Evolutionary conservation across 2,888 invertebrate genomes (phyloP), one percentile per base, ranked within the genome.

Genomic region (Melinopterus prodromus): DNA sequence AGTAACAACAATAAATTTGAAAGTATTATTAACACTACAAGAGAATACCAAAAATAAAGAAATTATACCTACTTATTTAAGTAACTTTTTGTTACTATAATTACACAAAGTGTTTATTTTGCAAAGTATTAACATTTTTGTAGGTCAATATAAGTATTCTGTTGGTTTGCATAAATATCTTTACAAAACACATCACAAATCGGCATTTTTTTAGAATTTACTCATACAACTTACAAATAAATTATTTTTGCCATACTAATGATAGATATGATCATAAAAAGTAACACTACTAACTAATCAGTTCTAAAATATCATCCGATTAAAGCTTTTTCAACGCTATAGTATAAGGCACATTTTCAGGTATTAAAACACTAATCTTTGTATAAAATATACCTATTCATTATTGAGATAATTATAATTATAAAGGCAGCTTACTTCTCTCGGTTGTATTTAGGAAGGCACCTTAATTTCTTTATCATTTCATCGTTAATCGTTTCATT

Each of bases 391-490:
- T 15, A 76, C 38, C 0, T 77, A 35, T 72, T 6, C 16, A 70
- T 70, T 16, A 70, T 16, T 70, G 15, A 70, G 15, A 70, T 16
- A 70, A 70, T 70, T 70, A 70, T 70, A 15, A 70, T 3, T 70
- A 70, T 53, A 53, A 1, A 53, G 53, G 53, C 5, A 7, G 0
- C 53, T 53, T 12, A 53, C 12, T 53, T 7, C 53, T 53, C 53
- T 53, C 53, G 14, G 16, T 71, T 72, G 16, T 69, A 80, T 53
- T 76, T 80, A 9, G 78, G 74, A 69, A 72, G 71, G 16, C 14
- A 70, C 16, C 71, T 26, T 75, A 89, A 81, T 83, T 87, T 88
- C 81, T 86, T 88, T 6, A 87, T 87, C 81, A 89, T 87, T 7
- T 84, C 83, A 71, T 85, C 83, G n/a, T 87, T 87, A 53, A 88